Conservation (phyloP, 2,113 vertebrate species). For the Anthoscopus minutus region DNA sequence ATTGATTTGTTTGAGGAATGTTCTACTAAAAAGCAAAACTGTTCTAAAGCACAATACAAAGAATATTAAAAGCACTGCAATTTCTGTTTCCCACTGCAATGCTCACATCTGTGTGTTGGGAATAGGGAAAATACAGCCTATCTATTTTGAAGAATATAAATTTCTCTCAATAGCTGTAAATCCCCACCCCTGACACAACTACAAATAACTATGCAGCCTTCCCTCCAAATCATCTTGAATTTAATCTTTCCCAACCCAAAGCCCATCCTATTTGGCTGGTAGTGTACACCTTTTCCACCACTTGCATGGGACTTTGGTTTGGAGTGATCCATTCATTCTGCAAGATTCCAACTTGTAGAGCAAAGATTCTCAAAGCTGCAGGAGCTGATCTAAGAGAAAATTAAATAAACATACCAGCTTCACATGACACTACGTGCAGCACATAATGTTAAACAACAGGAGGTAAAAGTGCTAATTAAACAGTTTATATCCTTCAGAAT, state of each 20-base stretch:
- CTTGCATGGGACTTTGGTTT: neutral
- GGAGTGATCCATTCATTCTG: neutral
- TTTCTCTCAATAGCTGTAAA: conserved; percentile 25
- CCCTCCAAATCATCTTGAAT: conserved; percentile 20
- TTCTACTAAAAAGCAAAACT: neutral
- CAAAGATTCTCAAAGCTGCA: neutral
- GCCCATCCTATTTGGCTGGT: neutral
- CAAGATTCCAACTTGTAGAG: neutral
- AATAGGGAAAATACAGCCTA: conserved; percentile 5
- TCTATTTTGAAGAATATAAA: neutral
- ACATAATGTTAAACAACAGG: neutral
- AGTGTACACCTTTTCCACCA: neutral
- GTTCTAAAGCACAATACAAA: neutral
- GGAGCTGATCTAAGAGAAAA: neutral
- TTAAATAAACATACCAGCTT: neutral
- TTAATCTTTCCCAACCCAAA: conserved; percentile 20
- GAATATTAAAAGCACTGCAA: conserved; percentile 47
- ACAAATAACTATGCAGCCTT: conserved; percentile 9
- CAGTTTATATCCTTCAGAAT: neutral
- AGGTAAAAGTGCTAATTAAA: neutral
- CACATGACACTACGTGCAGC: neutral
- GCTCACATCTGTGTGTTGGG: neutral
- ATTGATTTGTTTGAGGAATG: neutral
- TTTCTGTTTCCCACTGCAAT: neutral
- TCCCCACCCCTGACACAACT: neutral